Evolutionary conservation across 2,113 vertebrate species (phyloP), one percentile per base, ranked within the genome.

Genomic region (Helogale parvula): DNA sequence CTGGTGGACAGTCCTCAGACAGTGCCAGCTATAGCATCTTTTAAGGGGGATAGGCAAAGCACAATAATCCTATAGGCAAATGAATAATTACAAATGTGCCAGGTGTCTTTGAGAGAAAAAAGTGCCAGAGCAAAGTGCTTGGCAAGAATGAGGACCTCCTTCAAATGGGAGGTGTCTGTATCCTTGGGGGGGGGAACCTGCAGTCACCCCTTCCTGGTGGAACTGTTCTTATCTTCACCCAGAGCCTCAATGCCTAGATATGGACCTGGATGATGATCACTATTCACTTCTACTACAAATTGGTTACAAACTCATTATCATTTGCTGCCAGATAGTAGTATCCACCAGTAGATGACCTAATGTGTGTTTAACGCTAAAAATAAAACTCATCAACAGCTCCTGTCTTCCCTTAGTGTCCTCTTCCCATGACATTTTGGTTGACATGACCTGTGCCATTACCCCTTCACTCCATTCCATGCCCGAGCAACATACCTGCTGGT

Each of bases 391-490:
- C 23, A 19, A 31, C 11, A 47, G 47, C 63, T 35, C 31, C 63
- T 45, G 23, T 41, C 35, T 69, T 31, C 38, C 23, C 17, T 47
- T 47, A 31, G 16, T 23, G 35, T 54, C 16, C 38, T 17, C 47
- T 45, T n/a, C 10, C 8, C 21, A 14, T 80, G 63, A n/a, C 4
- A 17, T 76, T 63, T 77, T n/a, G 47, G 63, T 31, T 17, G 23
- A 31, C 10, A 1, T 54, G 50, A 50, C 74, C 23, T 7, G 11
- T 25, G 21, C 29, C 66, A 72, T 29, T 19, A 15, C 25, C 12
- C 57, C 0, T 0, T 66, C 4, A 29, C 16, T 33, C 13, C 3
- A 6, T 21, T 54, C 38, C n/a, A 47, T 9, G 5, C 33, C 31
- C 52, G 63, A 21, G 23, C 15, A 66, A 35, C 27, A 60, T 16